A percentile compares a stretch with the other conserved stretches of the same genome.
These are phyloP conservation scores for Caenorhabditis zanzibari DNA, from an alignment of 2,888 invertebrate species.

Conservation along the genomic window DNA sequence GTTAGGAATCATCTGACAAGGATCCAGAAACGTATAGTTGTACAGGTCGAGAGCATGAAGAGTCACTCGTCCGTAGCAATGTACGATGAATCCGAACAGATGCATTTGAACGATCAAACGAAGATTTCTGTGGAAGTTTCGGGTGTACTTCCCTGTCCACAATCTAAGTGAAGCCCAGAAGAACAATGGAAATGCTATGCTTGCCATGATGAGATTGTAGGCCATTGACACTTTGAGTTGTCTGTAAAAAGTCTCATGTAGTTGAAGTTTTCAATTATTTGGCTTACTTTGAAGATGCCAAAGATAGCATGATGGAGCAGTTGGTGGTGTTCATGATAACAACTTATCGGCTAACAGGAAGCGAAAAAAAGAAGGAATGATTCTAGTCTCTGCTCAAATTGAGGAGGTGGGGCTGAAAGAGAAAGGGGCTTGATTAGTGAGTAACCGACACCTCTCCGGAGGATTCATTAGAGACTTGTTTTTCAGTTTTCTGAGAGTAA, in stretches of 20 bases:
- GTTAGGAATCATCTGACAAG: constrained; percentile 49
- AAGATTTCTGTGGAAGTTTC: constrained; percentile 32
- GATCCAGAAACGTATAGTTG: constrained; percentile 40
- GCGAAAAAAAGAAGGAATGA: not conserved
- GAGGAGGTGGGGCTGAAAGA: constrained; percentile 7
- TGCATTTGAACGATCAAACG: constrained; percentile 34
- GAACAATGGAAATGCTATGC: constrained; percentile 16
- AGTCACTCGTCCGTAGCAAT: constrained; percentile 32
- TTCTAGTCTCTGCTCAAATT: constrained; percentile 19
- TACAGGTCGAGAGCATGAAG: constrained; percentile 50
- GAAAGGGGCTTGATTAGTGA: constrained; percentile 24
- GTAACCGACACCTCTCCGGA: constrained; percentile 11
- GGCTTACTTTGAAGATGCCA: constrained; percentile 28
- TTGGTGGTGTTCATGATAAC: constrained; percentile 25
- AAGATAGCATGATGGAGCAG: constrained; percentile 16
- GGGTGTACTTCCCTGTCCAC: constrained; percentile 1
- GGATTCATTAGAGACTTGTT: constrained; percentile 4
- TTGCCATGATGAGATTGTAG: constrained; percentile 24
- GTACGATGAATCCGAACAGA: constrained; percentile 43
- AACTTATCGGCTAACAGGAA: not conserved
- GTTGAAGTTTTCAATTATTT: not conserved
- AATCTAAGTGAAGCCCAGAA: constrained; percentile 29
- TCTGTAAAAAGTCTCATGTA: not conserved
- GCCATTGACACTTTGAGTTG: constrained; percentile 18
- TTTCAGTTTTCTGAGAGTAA: not conserved